These are phyloP conservation scores for Pardosa pseudoannulata DNA, from an alignment of 2,888 invertebrate genomes.

Conservation along the genomic window DNA sequence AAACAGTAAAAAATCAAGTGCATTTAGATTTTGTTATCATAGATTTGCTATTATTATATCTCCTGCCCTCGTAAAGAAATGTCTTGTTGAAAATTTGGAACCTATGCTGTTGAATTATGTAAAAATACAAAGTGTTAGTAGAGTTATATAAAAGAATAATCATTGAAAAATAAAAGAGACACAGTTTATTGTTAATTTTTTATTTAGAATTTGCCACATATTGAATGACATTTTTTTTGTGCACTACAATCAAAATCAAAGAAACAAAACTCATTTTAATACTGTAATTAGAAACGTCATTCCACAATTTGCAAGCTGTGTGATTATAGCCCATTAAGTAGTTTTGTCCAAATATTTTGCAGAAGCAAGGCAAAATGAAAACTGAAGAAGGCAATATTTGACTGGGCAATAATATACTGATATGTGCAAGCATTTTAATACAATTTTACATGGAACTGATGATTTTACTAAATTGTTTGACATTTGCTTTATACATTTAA, in stretches of 20 bases:
- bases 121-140: no score
- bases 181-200: constrained; percentile 57
- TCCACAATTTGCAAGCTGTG: constrained; percentile 48
- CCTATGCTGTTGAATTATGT: no score
- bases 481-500: constrained; percentile 63
- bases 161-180: no score
- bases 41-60: no score
- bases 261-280: constrained; percentile 41
- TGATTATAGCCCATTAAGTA: constrained; percentile 50
- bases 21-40: no score
- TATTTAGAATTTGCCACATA: constrained; percentile 72
- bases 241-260: constrained; percentile 63
- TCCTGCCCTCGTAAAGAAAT: no score
- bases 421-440: constrained; percentile 71
- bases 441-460: constrained; percentile 60
- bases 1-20: no score
- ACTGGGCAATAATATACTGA: constrained; percentile 66
- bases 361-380: constrained; percentile 58
- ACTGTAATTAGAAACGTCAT: constrained; percentile 40
- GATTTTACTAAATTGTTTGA: constrained; percentile 55
- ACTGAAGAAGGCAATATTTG: constrained; percentile 55
- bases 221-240: constrained; percentile 67
- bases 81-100: no score
- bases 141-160: background rate
- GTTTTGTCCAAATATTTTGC: constrained; percentile 34